Conservation (phyloP, 2,113 vertebrate genomes). For the Lophura nycthemera region DNA sequence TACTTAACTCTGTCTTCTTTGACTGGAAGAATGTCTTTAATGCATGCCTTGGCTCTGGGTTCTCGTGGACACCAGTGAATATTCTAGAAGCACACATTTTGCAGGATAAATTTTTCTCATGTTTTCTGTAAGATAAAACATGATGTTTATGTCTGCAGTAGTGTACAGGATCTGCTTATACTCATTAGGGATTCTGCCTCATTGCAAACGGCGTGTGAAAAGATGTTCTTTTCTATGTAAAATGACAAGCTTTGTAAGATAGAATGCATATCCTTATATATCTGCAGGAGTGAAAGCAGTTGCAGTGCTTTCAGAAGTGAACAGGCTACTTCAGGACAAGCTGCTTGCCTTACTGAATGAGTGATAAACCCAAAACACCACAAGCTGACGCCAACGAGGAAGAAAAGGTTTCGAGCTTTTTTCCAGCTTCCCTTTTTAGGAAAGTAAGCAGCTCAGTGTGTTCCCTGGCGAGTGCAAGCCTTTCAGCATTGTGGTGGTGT, state of each 20-base stretch:
- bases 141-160: neutral
- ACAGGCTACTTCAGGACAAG: slow-evolving; percentile 32
- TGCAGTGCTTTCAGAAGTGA: neutral
- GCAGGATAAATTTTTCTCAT: neutral
- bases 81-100: accelerated
- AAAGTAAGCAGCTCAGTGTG: slow-evolving; percentile 7
- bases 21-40: neutral
- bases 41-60: neutral
- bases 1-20: slow-evolving; percentile 1
- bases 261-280: neutral
- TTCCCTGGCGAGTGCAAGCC: neutral
- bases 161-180: neutral
- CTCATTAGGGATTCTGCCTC: neutral
- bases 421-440: slow-evolving; percentile 49
- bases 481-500: slow-evolving; percentile 22
- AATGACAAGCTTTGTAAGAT: neutral
- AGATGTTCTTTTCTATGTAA: neutral
- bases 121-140: neutral
- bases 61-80: neutral
- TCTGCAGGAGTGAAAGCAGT: neutral
- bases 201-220: neutral
- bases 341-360: slow-evolving; percentile 9
- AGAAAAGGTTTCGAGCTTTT: slow-evolving; percentile 40
- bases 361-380: neutral
- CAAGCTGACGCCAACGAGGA: neutral